phyloP scores from a whole-genome alignment of 2,888 invertebrate genomes.

The Drosophila sordidapex region DNA sequence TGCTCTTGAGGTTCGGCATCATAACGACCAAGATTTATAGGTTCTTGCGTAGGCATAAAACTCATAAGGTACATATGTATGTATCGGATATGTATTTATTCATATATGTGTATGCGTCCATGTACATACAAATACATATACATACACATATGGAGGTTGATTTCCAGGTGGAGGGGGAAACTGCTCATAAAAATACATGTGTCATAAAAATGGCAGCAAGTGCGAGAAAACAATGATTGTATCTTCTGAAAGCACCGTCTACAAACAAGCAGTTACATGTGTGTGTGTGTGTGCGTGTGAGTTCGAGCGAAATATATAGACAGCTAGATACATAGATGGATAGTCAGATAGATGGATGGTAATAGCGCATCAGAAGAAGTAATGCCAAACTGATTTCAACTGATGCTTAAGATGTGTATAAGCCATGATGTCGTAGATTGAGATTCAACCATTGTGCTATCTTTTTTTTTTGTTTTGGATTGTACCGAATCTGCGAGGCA shows the following conservation, averaged over 20 bases:
- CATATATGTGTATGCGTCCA: not conserved
- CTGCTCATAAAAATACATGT: slow-evolving; percentile 37
- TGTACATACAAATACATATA: not conserved
- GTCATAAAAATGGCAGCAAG: slow-evolving; percentile 42
- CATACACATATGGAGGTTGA: not conserved
- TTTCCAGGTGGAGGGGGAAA: not conserved
- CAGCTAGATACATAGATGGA: not conserved
- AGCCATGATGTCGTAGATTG: not conserved
- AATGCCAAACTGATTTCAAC: slow-evolving; percentile 12
- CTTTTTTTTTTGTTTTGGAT: not conserved
- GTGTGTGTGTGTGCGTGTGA: not conserved
- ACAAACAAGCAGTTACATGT: slow-evolving; percentile 6
- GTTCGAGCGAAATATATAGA: not conserved
- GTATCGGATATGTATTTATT: slow-evolving; percentile 17
- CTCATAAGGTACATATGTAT: slow-evolving; percentile 29
- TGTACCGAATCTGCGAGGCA: not conserved
- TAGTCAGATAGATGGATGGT: slow-evolving; percentile 2
- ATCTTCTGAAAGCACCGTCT: slow-evolving; percentile 14
- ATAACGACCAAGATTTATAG: slow-evolving; percentile 51
- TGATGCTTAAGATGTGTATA: not conserved
- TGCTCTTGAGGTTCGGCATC: slow-evolving; percentile 20
- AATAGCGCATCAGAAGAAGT: not conserved
- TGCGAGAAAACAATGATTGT: slow-evolving; percentile 51
- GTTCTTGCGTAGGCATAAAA: slow-evolving; percentile 34
- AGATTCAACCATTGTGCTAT: not conserved